Percentiles rank a stretch among this genome's conserved stretches.
Evolutionary conservation across 2,113 vertebrate species (phyloP).

Genomic region (Pampusana beccarii): DNA sequence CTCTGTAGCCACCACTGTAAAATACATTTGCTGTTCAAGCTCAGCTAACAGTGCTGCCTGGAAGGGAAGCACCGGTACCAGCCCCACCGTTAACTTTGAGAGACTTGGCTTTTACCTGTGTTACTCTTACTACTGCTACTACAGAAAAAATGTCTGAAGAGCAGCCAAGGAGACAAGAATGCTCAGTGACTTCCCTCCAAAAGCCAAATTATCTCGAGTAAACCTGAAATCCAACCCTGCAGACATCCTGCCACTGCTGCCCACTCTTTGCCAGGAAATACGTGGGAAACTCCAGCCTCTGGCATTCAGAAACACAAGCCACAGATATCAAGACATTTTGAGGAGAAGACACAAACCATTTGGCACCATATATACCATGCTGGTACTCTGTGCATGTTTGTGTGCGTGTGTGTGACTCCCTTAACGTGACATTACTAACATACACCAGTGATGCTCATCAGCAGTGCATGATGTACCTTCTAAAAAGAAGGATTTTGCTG

Average conservation of each 20-base stretch:
- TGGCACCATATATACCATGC: accelerated
- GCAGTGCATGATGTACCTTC: neutral
- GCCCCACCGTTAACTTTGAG: neutral
- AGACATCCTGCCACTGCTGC: neutral
- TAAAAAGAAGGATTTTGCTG: neutral
- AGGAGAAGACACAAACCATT: neutral
- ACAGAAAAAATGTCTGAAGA: neutral
- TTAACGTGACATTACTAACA: accelerated
- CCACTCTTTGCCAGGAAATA: neutral
- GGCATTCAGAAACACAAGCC: neutral
- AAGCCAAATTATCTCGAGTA: neutral
- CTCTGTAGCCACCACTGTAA: neutral
- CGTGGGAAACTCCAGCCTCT: neutral
- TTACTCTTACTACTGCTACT: neutral
- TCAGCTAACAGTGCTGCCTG: neutral
- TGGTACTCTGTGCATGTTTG: neutral
- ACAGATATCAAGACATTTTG: neutral
- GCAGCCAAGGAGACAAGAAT: neutral
- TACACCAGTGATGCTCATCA: accelerated
- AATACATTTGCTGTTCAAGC: neutral
- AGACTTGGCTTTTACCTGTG: neutral
- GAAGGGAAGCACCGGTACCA: neutral
- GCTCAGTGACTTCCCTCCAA: neutral
- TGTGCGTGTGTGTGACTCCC: accelerated
- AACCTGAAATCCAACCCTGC: neutral